Evolutionary conservation across 1,140 invertebrate species (phyloP), one percentile per base, ranked within the genome.

Genomic region (Platorchestia sp.): DNA sequence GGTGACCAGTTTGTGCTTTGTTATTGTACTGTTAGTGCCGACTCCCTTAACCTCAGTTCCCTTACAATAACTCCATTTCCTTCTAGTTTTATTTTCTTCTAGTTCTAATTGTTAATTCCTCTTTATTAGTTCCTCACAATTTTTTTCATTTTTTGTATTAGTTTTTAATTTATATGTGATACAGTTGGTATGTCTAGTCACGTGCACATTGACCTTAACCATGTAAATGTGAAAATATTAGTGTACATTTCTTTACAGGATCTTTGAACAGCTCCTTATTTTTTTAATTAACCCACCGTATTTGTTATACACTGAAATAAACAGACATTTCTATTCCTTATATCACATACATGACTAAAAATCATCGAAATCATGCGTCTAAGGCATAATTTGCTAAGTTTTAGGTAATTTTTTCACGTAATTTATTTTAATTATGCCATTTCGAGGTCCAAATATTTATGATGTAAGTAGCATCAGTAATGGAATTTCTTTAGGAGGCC

Each of bases 1-100:
- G 91, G 91, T 93, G 91, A 93, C 40, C 40, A 45, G 87, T 75
- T 75, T 75, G 47, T 51, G 59, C 59, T 75, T 75, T 36, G 59
- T 75, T 75, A 10, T 10, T 75, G 36, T 36, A 75, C 59, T 27
- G 59, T 27, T 75, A 75, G 59, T 75, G 27, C 10, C 3, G 27
- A 27, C 36, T 75, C 14, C 59, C 59, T 1, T 75, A n/a, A n/a
- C 10, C 10, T 75, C 59, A 3, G 14, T 75, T 75, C 59, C 59
- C 59, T 75, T 22, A 3, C 36, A 75, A 22, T 75, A 75, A 10
- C 59, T 75, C 27, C 27, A 51, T 51, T 51, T 51, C 6, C 19
- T 19, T 51, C 47, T 19, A 51, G 6, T 51, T 51, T 51, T 6
- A 51, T 51, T 51, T 51, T 51, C 6, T 51, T 51, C 47, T 51